Evolutionary conservation across 2,888 invertebrate genomes (phyloP), one percentile per base, ranked within the genome.

Genomic region (Iselma pallidipennis): DNA sequence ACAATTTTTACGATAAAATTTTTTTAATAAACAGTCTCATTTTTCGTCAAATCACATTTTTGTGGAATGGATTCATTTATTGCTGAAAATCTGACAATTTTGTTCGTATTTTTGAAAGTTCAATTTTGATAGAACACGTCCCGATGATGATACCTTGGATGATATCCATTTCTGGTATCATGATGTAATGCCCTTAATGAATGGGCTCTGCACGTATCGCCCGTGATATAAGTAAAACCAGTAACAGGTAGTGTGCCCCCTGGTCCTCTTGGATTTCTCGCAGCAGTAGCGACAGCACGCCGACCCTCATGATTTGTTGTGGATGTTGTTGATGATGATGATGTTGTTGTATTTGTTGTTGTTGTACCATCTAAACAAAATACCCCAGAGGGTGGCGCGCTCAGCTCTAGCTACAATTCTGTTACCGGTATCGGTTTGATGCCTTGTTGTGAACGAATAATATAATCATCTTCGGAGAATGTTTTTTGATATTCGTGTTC

Each of bases 351-450:
- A 9, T 7, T 45, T 60, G 45, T 19, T 14, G n/a, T 2, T 33
- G 33, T 19, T 45, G 21, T 21, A 45, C 80, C 81, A 71, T 81
- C 82, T 85, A 91, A 85, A 87, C 89, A 91, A 85, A 85, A 91
- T 83, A 86, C 90, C 88, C 85, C 89, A 85, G 82, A 76, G 74
- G 87, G 90, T 85, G 92, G 92, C 88, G 93, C 92, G 91, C 92
- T 92, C 84, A 92, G 91, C 87, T 94, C 93, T 93, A 94, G 94
- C 93, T 94, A 94, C 91, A 94, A 93, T 82, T 94, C 94, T 85
- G 94, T 94, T 76, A 94, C 93, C 71, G 94, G 94, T 77, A 94
- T 91, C 19, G 92, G 91, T 78, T 88, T 85, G 66, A 85, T 80
- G 77, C 85, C 77, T 76, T 81, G 82, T 67, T 82, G 83, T 66